Conservation (phyloP, 2,797 vertebrate genomes). For the Staurois parvus region DNA sequence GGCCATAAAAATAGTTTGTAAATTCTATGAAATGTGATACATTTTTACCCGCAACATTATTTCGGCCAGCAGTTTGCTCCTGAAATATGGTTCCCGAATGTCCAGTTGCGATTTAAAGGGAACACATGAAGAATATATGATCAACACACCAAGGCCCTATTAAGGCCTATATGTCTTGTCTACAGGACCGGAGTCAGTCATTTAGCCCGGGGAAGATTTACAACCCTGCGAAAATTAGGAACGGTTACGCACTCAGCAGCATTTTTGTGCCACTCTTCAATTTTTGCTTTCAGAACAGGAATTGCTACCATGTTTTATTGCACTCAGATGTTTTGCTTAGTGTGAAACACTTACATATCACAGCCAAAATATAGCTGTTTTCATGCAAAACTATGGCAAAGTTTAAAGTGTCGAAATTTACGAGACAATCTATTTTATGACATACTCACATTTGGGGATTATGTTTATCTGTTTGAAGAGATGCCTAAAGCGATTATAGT, state of each 20-base stretch:
- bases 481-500: slow-evolving; percentile 12
- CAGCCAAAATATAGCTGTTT: slow-evolving; percentile 35
- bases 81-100: slow-evolving; percentile 23
- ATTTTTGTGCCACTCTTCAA: slow-evolving; percentile 18
- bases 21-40: slow-evolving; percentile 4
- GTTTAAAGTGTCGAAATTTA: slow-evolving; percentile 38
- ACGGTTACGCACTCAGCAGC: not conserved
- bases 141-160: slow-evolving; percentile 12
- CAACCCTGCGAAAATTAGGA: slow-evolving; percentile 15
- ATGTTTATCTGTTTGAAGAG: not conserved
- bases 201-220: slow-evolving; percentile 36
- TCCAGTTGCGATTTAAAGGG: slow-evolving; percentile 23
- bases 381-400: slow-evolving; percentile 44
- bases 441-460: slow-evolving; percentile 9
- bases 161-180: slow-evolving; percentile 18
- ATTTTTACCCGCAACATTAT: slow-evolving; percentile 11
- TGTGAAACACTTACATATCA: slow-evolving; percentile 26
- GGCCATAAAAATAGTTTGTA: not conserved
- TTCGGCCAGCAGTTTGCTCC: not conserved
- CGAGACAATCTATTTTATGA: slow-evolving; percentile 30
- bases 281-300: slow-evolving; percentile 1
- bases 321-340: slow-evolving; percentile 50
- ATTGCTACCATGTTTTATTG: slow-evolving; percentile 47
- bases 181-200: slow-evolving; percentile 15
- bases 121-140: slow-evolving; percentile 39